Conservation (phyloP, 2,797 vertebrate species). For the Notolepis coatsorum region DNA sequence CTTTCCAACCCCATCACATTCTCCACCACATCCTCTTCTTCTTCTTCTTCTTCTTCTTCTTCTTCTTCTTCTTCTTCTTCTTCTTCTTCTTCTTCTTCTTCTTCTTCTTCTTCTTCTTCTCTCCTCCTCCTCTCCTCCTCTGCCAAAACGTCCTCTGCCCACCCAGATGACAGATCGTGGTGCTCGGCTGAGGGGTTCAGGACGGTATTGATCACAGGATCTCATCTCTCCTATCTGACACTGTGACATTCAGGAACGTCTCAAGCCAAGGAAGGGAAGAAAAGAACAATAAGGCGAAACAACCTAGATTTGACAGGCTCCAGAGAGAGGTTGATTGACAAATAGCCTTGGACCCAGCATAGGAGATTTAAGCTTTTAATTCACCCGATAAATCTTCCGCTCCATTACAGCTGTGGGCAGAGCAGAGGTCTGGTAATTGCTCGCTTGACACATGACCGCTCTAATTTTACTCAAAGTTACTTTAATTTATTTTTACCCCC, state of each 20-base stretch:
- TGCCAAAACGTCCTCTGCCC: background rate
- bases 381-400: slow-evolving; percentile 77
- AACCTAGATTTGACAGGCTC: slow-evolving; percentile 15
- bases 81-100: background rate
- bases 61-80: background rate
- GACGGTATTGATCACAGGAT: slow-evolving; percentile 18
- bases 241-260: slow-evolving; percentile 30
- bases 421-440: slow-evolving; percentile 76
- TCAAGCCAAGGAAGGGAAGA: slow-evolving; percentile 2
- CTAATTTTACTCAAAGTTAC: slow-evolving; percentile 73
- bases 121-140: background rate
- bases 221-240: slow-evolving; percentile 9
- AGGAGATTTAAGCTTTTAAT: slow-evolving; percentile 75
- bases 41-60: background rate
- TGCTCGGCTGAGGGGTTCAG: slow-evolving; percentile 1
- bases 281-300: slow-evolving; percentile 24
- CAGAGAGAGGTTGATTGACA: slow-evolving; percentile 62
- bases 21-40: background rate
- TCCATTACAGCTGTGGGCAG: slow-evolving; percentile 74
- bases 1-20: background rate
- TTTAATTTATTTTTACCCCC: slow-evolving; percentile 56
- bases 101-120: background rate
- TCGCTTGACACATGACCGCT: slow-evolving; percentile 71
- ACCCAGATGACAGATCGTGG: slow-evolving; percentile 7
- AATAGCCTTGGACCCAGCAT: slow-evolving; percentile 49